Evolutionary conservation across 1,140 invertebrate genomes (phyloP), one percentile per base, ranked within the genome.

Genomic region (Sesamia nonagrioides): DNA sequence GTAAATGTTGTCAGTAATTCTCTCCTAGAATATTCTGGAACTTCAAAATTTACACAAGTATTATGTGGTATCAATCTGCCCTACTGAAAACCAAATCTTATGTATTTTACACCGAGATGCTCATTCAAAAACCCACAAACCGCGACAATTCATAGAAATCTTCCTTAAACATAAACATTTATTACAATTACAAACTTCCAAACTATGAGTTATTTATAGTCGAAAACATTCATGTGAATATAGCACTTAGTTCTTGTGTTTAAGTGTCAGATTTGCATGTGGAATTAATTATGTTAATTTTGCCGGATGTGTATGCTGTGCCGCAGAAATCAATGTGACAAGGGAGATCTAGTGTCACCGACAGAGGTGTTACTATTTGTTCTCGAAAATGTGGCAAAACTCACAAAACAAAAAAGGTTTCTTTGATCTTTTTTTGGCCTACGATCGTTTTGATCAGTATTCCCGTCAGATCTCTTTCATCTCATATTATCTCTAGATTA

Each of bases 231-330:
- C 37, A 66, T 1, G 37, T 17, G 40, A 68, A 68, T 68, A 0
- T 68, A 21, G 21, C 11, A 45, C 42, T 68, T 66, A 6, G n/a
- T 27, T 5, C 11, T 4, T 45, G 18, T 13, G 15, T 17, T 15
- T 68, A 68, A 48, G 40, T 21, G 63, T 68, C 17, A 48, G 1
- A 48, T 68, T 68, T 27, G 40, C 40, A 48, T 48, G 40, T 48
- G 7, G 18, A 48, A 48, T 68, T 68, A 68, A 45, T 45, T 48
- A 68, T 68, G 63, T 68, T 68, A 68, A 68, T 68, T 68, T 45
- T 13, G 17, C 63, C 18, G 63, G 63, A 68, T 45, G 63, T 68
- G 40, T 33, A 11, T 1, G 42, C n/a, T 45, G 35, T 17, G 42
- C 63, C 18, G 13, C 9, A 27, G 63, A 42, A 48, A 68, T 68